Evolutionary conservation across 2,888 invertebrate species (phyloP).

Genomic region (Hyposoter didymator): DNA sequence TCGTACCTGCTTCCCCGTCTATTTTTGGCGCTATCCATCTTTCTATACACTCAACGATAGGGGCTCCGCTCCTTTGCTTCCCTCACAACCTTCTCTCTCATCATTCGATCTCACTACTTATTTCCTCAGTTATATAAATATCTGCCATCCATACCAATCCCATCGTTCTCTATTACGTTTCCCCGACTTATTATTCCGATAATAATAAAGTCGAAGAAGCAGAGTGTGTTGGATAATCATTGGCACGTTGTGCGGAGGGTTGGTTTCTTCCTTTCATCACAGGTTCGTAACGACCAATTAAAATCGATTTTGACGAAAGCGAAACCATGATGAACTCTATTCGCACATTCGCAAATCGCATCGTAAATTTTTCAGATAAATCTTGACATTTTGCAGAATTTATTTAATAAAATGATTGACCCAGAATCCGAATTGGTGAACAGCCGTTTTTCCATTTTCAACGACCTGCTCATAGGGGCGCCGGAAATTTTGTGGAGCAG

Average conservation of each 20-base stretch:
- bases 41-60: conserved; percentile 20
- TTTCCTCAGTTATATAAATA: conserved; percentile 22
- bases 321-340: not conserved
- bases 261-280: not conserved
- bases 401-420: not conserved
- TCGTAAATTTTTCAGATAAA: not conserved
- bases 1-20: conserved; percentile 33
- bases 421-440: not conserved
- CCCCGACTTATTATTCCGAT: not conserved
- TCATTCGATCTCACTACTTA: conserved; percentile 62
- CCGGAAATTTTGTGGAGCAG: conserved; percentile 2
- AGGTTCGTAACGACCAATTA: not conserved
- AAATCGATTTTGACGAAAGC: not conserved
- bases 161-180: conserved; percentile 17
- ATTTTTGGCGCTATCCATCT: conserved; percentile 56
- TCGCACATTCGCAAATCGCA: not conserved
- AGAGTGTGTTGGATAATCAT: not conserved
- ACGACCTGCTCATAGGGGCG: conserved; percentile 6
- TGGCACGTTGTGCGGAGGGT: not conserved
- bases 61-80: conserved; percentile 25
- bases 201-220: conserved; percentile 6
- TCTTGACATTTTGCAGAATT: not conserved
- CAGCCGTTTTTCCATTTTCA: conserved; percentile 9
- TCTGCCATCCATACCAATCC: conserved; percentile 3
- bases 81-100: conserved; percentile 53